phyloP scores from a whole-genome alignment of 2,113 vertebrate genomes.

The Lampris incognitus region DNA sequence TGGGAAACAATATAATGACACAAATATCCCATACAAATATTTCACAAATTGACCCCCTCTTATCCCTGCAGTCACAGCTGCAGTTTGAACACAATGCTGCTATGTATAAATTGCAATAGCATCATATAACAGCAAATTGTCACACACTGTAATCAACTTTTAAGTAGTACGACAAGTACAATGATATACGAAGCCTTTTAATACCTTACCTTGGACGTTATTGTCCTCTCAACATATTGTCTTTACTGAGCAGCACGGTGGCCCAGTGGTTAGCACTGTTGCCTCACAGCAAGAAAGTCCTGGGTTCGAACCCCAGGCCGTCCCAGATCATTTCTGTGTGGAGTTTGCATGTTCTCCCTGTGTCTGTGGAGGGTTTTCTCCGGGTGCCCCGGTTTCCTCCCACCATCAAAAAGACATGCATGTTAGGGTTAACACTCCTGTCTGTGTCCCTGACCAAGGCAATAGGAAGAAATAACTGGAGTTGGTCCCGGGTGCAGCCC shows the following conservation, averaged over 20 bases:
- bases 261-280: too few species aligned
- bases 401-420: too few species aligned
- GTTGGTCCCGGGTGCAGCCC: too few species aligned
- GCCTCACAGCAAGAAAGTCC: too few species aligned
- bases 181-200: neutral
- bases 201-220: neutral
- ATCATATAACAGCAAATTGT: constrained; percentile 5
- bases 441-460: too few species aligned
- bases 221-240: constrained; percentile 2
- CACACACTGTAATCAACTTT: neutral
- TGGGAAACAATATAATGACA: neutral
- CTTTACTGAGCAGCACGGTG: neutral
- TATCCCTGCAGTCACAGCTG: constrained; percentile 1
- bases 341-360: too few species aligned
- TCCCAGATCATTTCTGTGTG: too few species aligned
- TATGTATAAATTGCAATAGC: neutral
- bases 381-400: too few species aligned
- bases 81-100: neutral
- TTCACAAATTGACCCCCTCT: neutral
- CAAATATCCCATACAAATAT: neutral
- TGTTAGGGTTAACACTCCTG: too few species aligned
- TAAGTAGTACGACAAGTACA: constrained; percentile 5
- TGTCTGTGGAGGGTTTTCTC: too few species aligned
- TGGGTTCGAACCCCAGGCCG: too few species aligned
- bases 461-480: too few species aligned